These are phyloP conservation scores for Ypsolopha scabrella DNA, from an alignment of 2,888 invertebrate genomes.

Conservation along the genomic window DNA sequence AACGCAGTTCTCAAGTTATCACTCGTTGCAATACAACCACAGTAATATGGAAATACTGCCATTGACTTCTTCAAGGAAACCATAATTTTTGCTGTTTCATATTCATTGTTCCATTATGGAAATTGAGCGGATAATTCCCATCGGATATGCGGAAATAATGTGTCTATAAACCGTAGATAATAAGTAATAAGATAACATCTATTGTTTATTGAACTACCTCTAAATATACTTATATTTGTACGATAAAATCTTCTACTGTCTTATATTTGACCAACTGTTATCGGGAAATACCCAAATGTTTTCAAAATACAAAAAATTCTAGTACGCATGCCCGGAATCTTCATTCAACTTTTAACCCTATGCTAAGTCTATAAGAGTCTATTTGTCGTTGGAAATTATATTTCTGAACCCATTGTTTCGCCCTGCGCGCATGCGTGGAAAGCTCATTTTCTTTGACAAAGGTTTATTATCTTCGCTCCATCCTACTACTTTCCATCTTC, in stretches of 20 bases:
- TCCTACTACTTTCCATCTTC: conserved; percentile 30
- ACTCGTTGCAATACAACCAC: too few relatives aligned
- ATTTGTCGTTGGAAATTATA: conserved; percentile 14
- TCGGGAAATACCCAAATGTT: not conserved
- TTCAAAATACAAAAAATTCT: conserved; percentile 12
- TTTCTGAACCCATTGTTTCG: conserved; percentile 32
- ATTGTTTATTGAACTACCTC: not conserved
- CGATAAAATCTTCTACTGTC: not conserved
- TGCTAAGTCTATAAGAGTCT: conserved; percentile 17
- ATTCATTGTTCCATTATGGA: too few relatives aligned
- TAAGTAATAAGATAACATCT: too few relatives aligned
- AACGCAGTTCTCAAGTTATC: too few relatives aligned
- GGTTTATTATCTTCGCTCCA: conserved; percentile 22
- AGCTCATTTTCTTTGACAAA: conserved; percentile 34
- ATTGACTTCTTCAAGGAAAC: too few relatives aligned
- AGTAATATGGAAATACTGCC: too few relatives aligned
- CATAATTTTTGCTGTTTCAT: too few relatives aligned
- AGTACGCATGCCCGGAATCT: conserved; percentile 33
- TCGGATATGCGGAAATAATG: too few relatives aligned
- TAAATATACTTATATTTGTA: not conserved
- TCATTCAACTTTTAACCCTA: conserved; percentile 17
- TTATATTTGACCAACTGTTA: not conserved
- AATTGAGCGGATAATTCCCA: too few relatives aligned
- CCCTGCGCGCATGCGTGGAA: conserved; percentile 48
- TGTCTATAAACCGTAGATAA: too few relatives aligned